These are phyloP conservation scores for Coenonympha glycerion DNA, from an alignment of 2,888 invertebrate species.

Conservation along the genomic window DNA sequence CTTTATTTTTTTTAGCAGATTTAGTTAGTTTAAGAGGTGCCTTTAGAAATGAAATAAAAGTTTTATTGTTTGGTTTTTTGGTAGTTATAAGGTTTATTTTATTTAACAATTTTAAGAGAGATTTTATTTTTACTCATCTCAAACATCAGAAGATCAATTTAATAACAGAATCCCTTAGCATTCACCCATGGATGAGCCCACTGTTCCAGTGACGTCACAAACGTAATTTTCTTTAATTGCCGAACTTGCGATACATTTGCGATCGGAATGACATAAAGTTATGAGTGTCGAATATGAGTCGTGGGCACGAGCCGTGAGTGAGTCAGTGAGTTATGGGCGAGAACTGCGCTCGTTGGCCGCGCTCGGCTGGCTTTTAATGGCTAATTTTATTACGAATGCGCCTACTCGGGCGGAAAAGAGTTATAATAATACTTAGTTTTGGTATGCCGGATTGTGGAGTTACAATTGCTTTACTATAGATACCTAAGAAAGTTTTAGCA, in stretches of 20 bases:
- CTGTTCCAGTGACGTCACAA: background rate
- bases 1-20: too few relatives aligned
- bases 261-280: constrained; percentile 49
- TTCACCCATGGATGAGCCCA: too few relatives aligned
- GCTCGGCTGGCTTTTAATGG: constrained; percentile 57
- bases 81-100: too few relatives aligned
- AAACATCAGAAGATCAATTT: too few relatives aligned
- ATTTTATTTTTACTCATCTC: too few relatives aligned
- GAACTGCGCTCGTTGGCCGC: constrained; percentile 50
- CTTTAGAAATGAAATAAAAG: too few relatives aligned
- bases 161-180: too few relatives aligned
- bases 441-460: background rate
- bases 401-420: constrained; percentile 19
- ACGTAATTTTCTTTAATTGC: constrained; percentile 20
- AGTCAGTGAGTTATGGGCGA: constrained; percentile 39
- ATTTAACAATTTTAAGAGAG: too few relatives aligned
- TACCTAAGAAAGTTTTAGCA: too few relatives aligned
- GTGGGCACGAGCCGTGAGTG: constrained; percentile 54
- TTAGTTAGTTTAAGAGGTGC: too few relatives aligned
- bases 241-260: constrained; percentile 30
- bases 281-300: constrained; percentile 57
- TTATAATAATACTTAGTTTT: constrained; percentile 10
- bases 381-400: constrained; percentile 41
- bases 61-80: too few relatives aligned
- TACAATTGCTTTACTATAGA: background rate